Percentiles rank a stretch among this genome's conserved stretches.
These are phyloP conservation scores for Sycophila texana DNA, from an alignment of 2,888 invertebrate genomes.

Conservation along the genomic window DNA sequence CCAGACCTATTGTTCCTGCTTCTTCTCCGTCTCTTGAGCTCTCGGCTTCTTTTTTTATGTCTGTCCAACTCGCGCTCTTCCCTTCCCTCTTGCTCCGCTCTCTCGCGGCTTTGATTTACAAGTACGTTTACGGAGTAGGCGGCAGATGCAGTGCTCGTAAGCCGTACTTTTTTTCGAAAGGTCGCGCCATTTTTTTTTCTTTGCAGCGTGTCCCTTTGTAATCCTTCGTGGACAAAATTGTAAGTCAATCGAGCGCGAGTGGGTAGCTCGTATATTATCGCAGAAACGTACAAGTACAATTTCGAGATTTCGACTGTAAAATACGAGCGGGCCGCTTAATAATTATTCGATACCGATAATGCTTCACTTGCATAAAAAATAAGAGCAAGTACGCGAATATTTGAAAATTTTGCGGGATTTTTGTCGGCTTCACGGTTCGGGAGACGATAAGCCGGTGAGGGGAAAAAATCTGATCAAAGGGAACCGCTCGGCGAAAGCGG, in stretches of 20 bases:
- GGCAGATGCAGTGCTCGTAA: constrained; percentile 63
- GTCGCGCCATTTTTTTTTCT: constrained; percentile 46
- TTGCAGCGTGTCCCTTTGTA: constrained; percentile 9
- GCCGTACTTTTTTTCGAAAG: neutral
- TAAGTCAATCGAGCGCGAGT: constrained; percentile 38
- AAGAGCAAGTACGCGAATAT: neutral
- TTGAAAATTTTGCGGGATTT: neutral
- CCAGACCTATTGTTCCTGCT: neutral
- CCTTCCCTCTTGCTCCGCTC: constrained; percentile 57
- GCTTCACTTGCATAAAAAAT: neutral
- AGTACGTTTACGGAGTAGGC: constrained; percentile 69
- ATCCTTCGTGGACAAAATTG: constrained; percentile 29
- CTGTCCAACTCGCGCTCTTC: constrained; percentile 20
- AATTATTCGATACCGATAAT: constrained; percentile 23
- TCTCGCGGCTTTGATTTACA: constrained; percentile 69
- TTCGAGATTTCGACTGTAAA: neutral
- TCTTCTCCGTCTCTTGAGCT: neutral
- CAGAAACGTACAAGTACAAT: neutral
- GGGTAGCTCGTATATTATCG: constrained; percentile 30
- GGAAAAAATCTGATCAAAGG: constrained; percentile 48
- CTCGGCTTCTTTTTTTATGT: constrained; percentile 28
- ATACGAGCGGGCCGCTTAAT: constrained; percentile 3
- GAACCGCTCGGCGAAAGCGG: constrained; percentile 42
- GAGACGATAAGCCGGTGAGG: neutral
- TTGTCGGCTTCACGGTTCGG: constrained; percentile 4